Evolutionary conservation across 2,797 vertebrate genomes (phyloP), one percentile per base, ranked within the genome.

Genomic region (Pipistrellus nathusii): DNA sequence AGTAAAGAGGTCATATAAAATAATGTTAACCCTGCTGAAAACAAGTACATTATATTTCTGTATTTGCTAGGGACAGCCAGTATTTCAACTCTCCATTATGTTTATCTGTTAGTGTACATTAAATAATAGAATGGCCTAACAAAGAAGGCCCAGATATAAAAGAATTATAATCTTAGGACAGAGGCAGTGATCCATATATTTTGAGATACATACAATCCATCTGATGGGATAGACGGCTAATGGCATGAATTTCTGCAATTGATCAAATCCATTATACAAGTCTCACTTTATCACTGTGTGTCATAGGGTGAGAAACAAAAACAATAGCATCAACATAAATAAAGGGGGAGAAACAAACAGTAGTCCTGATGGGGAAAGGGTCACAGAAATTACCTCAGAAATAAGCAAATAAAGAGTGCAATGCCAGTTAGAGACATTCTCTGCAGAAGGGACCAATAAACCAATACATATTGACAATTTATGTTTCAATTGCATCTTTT

Each of bases 71-170:
- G 96, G 85, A 94, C 69, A 96, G 89, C 35, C 57, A 93, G 85
- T 71, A 84, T 97, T 98, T 97, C 92, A 98, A 93, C 87, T 81
- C 95, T 95, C 96, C 53, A 71, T 72, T 92, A 62, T 2, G 0
- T 77, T 91, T 94, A 77, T 89, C 89, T 96, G 86, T 96, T 98
- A 96, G 81, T 90, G 95, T 96, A 94, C 38, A 85, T 96, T 97
- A 98, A 97, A 96, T 97, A 97, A 97, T 97, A 96, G 96, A 98
- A 96, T 97, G 96, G 91, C 66, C 95, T 95, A 95, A 97, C 90
- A 96, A 93, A 75, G 48, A 94, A 96, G 83, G 88, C 85, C 18
- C 64, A 96, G 94, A 94, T 94, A 97, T 90, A 96, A 96, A 97
- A 97, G 95, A 97, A 97, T 97, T 98, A 96, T 95, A 97, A 97